These are phyloP conservation scores for Hydrotaea diabolus DNA, from an alignment of 2,888 invertebrate species.

Conservation along the genomic window DNA sequence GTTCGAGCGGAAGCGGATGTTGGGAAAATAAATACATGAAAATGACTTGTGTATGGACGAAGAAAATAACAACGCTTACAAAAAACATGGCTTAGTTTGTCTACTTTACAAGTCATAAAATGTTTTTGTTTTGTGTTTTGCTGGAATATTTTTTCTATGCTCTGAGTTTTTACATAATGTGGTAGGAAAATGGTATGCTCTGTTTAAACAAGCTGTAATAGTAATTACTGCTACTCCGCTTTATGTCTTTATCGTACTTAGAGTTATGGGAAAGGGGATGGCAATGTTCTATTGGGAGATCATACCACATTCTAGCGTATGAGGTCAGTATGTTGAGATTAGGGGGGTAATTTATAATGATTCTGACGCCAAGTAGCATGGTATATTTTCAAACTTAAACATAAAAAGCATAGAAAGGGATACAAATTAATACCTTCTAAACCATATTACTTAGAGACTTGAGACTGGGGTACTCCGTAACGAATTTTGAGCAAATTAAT, in stretches of 20 bases:
- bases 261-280: background rate
- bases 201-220: conserved; percentile 16
- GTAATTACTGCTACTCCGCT: conserved; percentile 14
- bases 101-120: conserved; percentile 34
- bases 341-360: background rate
- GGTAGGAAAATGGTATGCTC: conserved; percentile 28
- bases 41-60: conserved; percentile 13
- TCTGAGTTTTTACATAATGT: background rate
- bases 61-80: background rate
- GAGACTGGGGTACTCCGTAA: too few relatives aligned
- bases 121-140: background rate
- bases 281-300: background rate
- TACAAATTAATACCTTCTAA: too few relatives aligned
- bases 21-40: conserved; percentile 33
- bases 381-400: too few relatives aligned
- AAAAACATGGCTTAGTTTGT: conserved; percentile 26
- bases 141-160: background rate
- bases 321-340: background rate
- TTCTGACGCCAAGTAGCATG: too few relatives aligned
- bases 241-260: conserved; percentile 29
- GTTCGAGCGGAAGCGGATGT: conserved; percentile 45
- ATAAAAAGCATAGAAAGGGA: too few relatives aligned
- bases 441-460: too few relatives aligned
- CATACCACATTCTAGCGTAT: background rate
- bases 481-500: too few relatives aligned